phyloP scores from a whole-genome alignment of 2,888 invertebrate species.

The Hypomecis atomaria region DNA sequence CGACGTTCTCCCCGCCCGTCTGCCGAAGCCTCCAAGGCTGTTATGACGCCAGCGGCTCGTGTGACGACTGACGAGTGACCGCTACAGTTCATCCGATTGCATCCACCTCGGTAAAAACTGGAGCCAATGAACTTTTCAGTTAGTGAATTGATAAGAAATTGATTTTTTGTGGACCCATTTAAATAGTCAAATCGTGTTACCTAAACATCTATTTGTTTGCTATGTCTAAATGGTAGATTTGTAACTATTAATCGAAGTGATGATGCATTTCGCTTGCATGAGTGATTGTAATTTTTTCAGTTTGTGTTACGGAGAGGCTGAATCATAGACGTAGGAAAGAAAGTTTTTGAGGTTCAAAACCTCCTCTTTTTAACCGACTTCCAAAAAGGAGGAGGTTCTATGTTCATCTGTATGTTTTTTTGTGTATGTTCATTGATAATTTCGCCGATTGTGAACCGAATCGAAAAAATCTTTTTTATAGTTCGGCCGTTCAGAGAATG shows the following conservation, averaged over 20 bases:
- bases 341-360: too few relatives aligned
- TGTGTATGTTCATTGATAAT: too few relatives aligned
- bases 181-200: conserved; percentile 10
- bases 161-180: conserved; percentile 13
- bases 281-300: background rate
- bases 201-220: background rate
- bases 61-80: conserved; percentile 48
- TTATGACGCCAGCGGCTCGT: conserved; percentile 50
- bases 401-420: too few relatives aligned
- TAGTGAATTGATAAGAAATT: conserved; percentile 34
- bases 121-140: conserved; percentile 45
- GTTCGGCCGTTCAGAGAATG: too few relatives aligned
- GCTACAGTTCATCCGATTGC: conserved; percentile 39
- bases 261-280: background rate
- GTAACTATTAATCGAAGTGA: background rate
- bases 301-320: too few relatives aligned
- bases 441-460: too few relatives aligned
- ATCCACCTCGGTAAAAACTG: conserved; percentile 43
- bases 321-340: too few relatives aligned
- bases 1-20: conserved; percentile 45
- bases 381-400: too few relatives aligned
- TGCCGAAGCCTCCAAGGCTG: conserved; percentile 51
- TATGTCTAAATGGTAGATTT: conserved; percentile 1
- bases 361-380: too few relatives aligned
- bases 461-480: too few relatives aligned